phyloP scores from a whole-genome alignment of 2,113 vertebrate species.

The Bolborhynchus lineola region DNA sequence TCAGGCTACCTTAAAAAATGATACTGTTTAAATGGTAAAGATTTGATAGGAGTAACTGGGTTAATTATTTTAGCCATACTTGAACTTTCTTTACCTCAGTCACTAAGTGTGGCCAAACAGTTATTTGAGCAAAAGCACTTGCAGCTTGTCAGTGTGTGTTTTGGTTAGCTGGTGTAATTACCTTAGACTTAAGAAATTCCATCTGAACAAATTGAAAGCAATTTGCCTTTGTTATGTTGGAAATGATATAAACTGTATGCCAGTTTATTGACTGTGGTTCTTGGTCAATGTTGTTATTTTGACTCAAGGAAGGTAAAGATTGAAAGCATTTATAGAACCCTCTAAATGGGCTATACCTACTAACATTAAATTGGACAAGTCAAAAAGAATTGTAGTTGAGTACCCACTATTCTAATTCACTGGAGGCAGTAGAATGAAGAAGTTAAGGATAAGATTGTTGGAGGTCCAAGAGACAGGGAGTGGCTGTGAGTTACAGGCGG shows the following conservation, averaged over 20 bases:
- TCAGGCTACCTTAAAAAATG: background rate
- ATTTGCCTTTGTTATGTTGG: conserved; percentile 18
- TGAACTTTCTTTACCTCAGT: conserved; percentile 47
- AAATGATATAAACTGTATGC: background rate
- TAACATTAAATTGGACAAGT: background rate
- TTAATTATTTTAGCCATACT: conserved; percentile 31
- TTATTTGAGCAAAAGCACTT: conserved; percentile 29
- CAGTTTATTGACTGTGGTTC: conserved; percentile 1
- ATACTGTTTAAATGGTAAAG: conserved; percentile 20
- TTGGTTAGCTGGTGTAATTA: conserved; percentile 60
- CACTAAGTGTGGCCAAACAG: background rate
- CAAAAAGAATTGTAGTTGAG: background rate
- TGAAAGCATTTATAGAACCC: conserved; percentile 13
- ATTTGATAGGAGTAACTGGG: conserved; percentile 4
- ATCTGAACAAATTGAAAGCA: conserved; percentile 42
- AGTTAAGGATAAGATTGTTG: background rate
- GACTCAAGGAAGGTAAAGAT: background rate
- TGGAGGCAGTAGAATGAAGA: background rate
- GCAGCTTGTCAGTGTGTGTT: conserved; percentile 14
- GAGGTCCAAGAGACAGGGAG: background rate
- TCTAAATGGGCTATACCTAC: background rate
- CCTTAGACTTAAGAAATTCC: conserved; percentile 41
- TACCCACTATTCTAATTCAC: background rate
- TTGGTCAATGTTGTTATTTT: conserved; percentile 5
- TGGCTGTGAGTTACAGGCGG: background rate